Evolutionary conservation across 1,140 invertebrate genomes (phyloP), one percentile per base, ranked within the genome.

Genomic region (Leptinotarsa undecemlineata): DNA sequence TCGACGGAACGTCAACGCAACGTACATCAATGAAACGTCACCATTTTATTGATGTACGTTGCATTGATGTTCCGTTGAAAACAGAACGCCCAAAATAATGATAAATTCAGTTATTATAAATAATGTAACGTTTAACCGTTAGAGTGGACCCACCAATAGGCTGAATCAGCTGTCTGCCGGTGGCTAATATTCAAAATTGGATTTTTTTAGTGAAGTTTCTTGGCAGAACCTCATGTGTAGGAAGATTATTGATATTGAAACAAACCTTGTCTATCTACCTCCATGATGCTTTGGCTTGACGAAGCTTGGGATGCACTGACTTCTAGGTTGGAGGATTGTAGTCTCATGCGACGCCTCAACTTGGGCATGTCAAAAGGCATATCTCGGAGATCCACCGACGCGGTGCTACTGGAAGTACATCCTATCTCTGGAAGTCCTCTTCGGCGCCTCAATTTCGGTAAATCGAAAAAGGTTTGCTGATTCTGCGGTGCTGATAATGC

Each of bases 361-460:
- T 96, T 96, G 15, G 94, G 94, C 93, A 96, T 95, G 83, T 96
- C 94, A 82, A 96, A 96, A 19, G 94, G 94, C 75, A 96, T 87
- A 80, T 94, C 91, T 64, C 91, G 88, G 3, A 95, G 85, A 81
- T 95, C 93, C 14, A 93, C 91, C 6, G 91, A 92, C 3, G 90
- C 92, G 21, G 90, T 90, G 78, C 91, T 92, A 51, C 90, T 89
- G 17, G 91, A 92, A 48, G 92, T 93, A 62, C 90, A 90, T 11
- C 88, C 88, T 57, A 89, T 88, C 77, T 90, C 85, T 80, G 89
- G 88, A 14, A 88, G 84, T 73, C 88, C 85, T 75, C 93, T 88
- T 83, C 91, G 89, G 64, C 94, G 88, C 62, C 93, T 86, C 69
- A 96, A 84, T 83, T 96, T 96, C n/a, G 94, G 94, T 73, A 95